A percentile compares a stretch with the other conserved stretches of the same genome.
Evolutionary conservation across 2,888 invertebrate genomes (phyloP).

Genomic region (Platypus cylindrus): DNA sequence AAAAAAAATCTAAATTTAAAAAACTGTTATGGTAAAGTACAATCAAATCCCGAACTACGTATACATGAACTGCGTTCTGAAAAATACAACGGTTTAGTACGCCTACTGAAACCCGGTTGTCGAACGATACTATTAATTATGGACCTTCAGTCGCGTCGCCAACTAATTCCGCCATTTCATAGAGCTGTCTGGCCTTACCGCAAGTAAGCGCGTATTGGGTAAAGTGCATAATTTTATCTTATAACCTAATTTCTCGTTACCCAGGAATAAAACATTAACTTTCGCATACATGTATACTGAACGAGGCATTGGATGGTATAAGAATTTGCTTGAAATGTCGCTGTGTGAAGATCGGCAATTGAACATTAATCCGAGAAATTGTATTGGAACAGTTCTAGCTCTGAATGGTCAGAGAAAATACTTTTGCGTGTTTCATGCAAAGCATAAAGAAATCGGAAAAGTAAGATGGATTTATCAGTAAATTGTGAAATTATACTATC

Average conservation of each 20-base stretch:
- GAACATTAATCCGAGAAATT: constrained; percentile 90
- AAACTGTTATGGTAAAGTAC: too few relatives aligned
- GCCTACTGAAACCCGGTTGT: constrained; percentile 86
- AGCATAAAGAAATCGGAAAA: constrained; percentile 69
- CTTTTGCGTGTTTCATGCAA: constrained; percentile 97
- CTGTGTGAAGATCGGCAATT: constrained; percentile 70
- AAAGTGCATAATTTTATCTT: not conserved
- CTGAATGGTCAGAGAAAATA: constrained; percentile 95
- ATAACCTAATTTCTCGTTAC: too few relatives aligned
- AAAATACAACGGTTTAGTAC: constrained; percentile 88
- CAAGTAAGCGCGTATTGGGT: constrained; percentile 51
- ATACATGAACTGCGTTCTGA: constrained; percentile 89
- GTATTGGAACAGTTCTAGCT: constrained; percentile 90
- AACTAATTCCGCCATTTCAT: constrained; percentile 83
- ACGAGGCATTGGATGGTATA: constrained; percentile 88
- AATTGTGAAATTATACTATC: too few relatives aligned
- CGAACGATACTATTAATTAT: constrained; percentile 84
- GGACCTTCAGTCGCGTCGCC: constrained; percentile 75
- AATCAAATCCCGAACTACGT: constrained; percentile 61
- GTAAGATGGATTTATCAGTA: too few relatives aligned
- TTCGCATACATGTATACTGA: constrained; percentile 91
- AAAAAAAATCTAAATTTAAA: too few relatives aligned
- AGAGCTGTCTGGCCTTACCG: constrained; percentile 91
- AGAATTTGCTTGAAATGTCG: constrained; percentile 74
- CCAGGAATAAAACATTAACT: constrained; percentile 92